Evolutionary conservation across 2,113 vertebrate genomes (phyloP).

Genomic region (Microcebus tavaratra): DNA sequence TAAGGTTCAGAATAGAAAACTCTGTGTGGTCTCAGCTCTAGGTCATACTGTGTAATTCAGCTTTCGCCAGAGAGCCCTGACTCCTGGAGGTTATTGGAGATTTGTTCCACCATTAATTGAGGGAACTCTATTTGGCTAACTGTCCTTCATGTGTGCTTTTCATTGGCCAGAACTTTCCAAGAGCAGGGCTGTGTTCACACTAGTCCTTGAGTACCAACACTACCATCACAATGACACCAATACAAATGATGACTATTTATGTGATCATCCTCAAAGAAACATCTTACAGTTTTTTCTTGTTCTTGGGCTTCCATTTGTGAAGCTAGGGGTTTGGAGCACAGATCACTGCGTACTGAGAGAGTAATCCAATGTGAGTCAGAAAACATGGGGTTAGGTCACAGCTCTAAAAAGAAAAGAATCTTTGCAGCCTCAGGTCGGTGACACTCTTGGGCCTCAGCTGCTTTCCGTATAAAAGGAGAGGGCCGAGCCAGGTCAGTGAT

Average conservation of each 20-base stretch:
- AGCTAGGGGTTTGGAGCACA: not conserved
- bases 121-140: not conserved
- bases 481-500: not conserved
- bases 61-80: not conserved
- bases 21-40: not conserved
- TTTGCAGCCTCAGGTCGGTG: too few relatives aligned
- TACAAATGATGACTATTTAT: not conserved
- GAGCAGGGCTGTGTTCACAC: not conserved
- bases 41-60: not conserved
- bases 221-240: not conserved
- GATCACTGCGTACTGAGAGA: too few relatives aligned
- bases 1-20: not conserved
- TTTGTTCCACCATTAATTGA: too few relatives aligned
- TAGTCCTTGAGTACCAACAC: not conserved
- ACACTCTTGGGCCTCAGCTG: not conserved
- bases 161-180: not conserved
- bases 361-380: not conserved
- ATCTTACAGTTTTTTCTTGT: not conserved
- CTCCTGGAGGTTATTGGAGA: not conserved
- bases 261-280: not conserved
- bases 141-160: rapidly evolving
- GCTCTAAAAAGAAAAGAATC: not conserved
- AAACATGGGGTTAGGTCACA: rapidly evolving
- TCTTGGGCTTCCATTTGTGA: not conserved
- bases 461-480: rapidly evolving